Percentiles rank a stretch among this genome's conserved stretches.
phyloP scores from a whole-genome alignment of 2,888 invertebrate genomes.

The Eristalis pertinax region DNA sequence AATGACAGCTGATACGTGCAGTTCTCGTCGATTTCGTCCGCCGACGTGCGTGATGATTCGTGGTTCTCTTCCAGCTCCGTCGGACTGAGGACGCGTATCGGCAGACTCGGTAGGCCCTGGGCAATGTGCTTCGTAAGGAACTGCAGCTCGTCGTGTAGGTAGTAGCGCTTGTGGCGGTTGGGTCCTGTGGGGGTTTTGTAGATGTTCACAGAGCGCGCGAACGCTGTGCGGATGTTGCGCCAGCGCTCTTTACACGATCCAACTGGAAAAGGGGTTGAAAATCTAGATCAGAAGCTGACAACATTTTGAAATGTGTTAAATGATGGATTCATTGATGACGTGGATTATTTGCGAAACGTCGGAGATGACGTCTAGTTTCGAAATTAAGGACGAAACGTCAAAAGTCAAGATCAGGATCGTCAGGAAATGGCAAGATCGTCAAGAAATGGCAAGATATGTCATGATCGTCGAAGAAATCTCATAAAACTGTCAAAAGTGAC shows the following conservation, averaged over 20 bases:
- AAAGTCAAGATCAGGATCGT: too few relatives aligned
- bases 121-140: conserved; percentile 75
- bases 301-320: background rate
- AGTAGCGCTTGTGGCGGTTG: conserved; percentile 75
- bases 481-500: too few relatives aligned
- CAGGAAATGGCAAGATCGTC: too few relatives aligned
- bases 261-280: conserved; percentile 72
- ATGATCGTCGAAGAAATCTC: too few relatives aligned
- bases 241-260: conserved; percentile 79
- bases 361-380: too few relatives aligned
- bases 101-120: conserved; percentile 73
- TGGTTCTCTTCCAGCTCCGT: conserved; percentile 32
- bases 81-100: conserved; percentile 21
- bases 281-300: background rate
- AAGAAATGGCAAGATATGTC: too few relatives aligned
- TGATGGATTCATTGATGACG: too few relatives aligned
- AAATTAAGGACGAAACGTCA: too few relatives aligned
- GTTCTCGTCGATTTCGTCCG: conserved; percentile 24
- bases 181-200: conserved; percentile 74
- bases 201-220: conserved; percentile 78
- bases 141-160: conserved; percentile 74
- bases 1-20: conserved; percentile 31
- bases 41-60: conserved; percentile 17
- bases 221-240: conserved; percentile 79
- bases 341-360: too few relatives aligned